Evolutionary conservation across 1,140 invertebrate species (phyloP), one percentile per base, ranked within the genome.

Genomic region (Aricia agestis): DNA sequence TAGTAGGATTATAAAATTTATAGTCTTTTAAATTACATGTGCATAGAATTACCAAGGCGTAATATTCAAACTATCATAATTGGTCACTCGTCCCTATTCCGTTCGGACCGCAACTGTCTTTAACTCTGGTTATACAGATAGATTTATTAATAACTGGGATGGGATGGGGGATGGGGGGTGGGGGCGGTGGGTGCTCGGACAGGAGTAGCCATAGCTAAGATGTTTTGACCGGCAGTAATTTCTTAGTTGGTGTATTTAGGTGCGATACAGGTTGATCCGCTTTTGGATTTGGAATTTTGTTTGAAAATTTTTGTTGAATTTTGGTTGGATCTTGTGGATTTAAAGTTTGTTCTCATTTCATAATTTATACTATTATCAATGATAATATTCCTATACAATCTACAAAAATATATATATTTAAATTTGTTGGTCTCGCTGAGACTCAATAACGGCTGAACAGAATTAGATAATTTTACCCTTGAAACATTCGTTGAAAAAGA

Each of bases 181-280:
- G 74, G 65, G 66, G 61, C 18, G 57, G 69, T 73, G 45, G 67
- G 74, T 91, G 78, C 85, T 75, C 45, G 87, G 89, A 91, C 89
- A 91, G 86, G 78, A 87, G 79, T 83, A 86, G 89, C 86, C 89
- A 89, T 91, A 91, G 89, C 89, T 87, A 89, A 89, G 87, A 91
- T 91, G 87, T 91, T 89, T 91, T 89, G 89, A 88, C 86, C 83
- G 87, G 87, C 84, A 82, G 82, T 85, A 86, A 89, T 90, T 89
- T 90, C 86, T 88, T 89, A 83, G 83, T 76, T 76, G 75, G 73
- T 74, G 77, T 84, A 82, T 82, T 83, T 84, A 80, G 82, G 80
- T 81, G 36, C 42, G 32, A 77, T 76, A 90, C 78, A 87, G 88
- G 88, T 76, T 89, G 88, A 83, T 82, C 78, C 13, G 25, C 25